Conservation (phyloP, 2,888 invertebrate species). For the Taenaris catops region DNA sequence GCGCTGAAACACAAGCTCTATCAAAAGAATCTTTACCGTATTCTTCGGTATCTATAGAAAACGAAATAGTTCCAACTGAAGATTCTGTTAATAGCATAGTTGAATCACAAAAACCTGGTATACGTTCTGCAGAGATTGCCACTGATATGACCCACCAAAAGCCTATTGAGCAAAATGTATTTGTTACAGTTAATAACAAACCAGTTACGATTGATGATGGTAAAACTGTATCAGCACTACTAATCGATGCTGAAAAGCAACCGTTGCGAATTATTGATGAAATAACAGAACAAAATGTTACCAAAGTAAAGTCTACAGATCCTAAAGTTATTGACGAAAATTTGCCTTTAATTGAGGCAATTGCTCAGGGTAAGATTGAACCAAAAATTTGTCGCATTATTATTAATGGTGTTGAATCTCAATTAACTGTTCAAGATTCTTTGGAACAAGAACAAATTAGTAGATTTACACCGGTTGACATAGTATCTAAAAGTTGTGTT, state of each 20-base stretch:
- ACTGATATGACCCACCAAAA: not conserved
- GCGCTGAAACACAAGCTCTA: conserved; percentile 49
- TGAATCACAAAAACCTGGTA: too few relatives aligned
- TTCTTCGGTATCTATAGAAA: not conserved
- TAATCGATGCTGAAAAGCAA: conserved; percentile 69
- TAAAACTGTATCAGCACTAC: conserved; percentile 53
- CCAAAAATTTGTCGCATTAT: conserved; percentile 83
- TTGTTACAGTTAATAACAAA: conserved; percentile 4
- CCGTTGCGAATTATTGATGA: conserved; percentile 67
- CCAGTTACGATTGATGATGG: conserved; percentile 30
- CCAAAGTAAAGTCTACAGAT: conserved; percentile 46
- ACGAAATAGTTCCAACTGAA: too few relatives aligned
- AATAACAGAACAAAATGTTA: conserved; percentile 67
- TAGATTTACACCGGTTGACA: conserved; percentile 82
- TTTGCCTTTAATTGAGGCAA: conserved; percentile 81
- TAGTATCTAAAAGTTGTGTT: conserved; percentile 82
- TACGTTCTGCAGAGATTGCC: too few relatives aligned
- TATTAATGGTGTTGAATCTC: conserved; percentile 80
- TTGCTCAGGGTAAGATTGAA: conserved; percentile 82
- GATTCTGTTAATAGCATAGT: too few relatives aligned
- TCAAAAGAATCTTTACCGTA: not conserved
- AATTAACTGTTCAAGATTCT: conserved; percentile 84
- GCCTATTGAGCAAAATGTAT: not conserved
- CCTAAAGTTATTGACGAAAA: conserved; percentile 60
- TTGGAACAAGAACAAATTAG: conserved; percentile 85